Base-by-base conservation (phyloP, 2,797 vertebrate genomes). In the Microctenopoma steveboyesi region DNA sequence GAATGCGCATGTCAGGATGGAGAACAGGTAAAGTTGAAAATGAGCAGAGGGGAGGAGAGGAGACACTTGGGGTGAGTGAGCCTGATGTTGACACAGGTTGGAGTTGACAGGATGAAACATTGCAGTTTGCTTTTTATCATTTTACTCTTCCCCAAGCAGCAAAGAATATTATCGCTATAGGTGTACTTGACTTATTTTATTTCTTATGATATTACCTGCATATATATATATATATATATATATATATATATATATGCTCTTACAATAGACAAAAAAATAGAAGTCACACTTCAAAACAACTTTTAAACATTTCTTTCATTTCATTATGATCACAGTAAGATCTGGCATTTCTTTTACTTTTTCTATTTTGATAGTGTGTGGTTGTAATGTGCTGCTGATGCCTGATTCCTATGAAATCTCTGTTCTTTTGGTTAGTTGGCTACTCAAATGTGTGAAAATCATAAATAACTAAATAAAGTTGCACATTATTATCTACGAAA, bases 11-110 rank as follows among this genome's bases (percentile, higher is more conserved):
- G 84, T 82, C 85, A 62, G 74, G 63, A 77, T 3, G 37, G 76
- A 52, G 63, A 62, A 78, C 40, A 84, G 85, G 88, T 83, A 86
- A 91, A 87, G 87, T 81, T 81, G 77, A 82, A 78, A 72, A 63
- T 50, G 64, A 61, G 75, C 30, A 2, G 65, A 71, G 43, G 65
- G 63, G 72, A 48, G 18, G 50, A 85, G 72, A 27, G 60, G 60
- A 84, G 89, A 86, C 82, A 89, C 85, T 82, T 82, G 72, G 69
- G 76, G 63, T 69, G 79, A 87, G 75, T 39, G 78, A 80, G 77
- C 60, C 64, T 71, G 78, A 83, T 87, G 78, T 81, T 86, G 82
- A 92, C 74, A 79, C 49, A 68, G 63, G 86, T 86, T 74, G 61
- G 69, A 74, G 50, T 58, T 81, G 86, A 89, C 81, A 72, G 79